Percentiles rank a stretch among this genome's conserved stretches.
Conservation (phyloP, 2,797 vertebrate genomes). For the Cuniculus paca region DNA sequence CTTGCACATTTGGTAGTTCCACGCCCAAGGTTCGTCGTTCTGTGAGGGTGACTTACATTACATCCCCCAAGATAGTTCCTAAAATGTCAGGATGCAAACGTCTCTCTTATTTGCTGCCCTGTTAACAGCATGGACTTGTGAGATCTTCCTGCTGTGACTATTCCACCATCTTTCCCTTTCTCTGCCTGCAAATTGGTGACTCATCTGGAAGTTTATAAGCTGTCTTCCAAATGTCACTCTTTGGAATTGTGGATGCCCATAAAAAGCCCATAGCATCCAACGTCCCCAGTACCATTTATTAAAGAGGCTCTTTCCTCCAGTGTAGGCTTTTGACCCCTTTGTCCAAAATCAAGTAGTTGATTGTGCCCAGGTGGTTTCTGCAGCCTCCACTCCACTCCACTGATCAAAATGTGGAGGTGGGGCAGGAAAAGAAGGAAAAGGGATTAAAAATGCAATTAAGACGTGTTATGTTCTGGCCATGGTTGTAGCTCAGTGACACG, state of each 20-base stretch:
- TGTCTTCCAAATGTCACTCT: background rate
- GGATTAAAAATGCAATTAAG: background rate
- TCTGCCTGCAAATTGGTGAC: conserved; percentile 26
- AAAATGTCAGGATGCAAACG: background rate
- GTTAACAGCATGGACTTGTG: background rate
- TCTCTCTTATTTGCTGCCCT: background rate
- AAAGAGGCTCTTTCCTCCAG: background rate
- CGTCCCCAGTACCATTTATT: background rate
- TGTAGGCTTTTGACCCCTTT: background rate
- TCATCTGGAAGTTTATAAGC: conserved; percentile 32
- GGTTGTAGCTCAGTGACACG: too few relatives aligned
- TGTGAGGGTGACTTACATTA: background rate
- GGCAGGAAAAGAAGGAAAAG: background rate
- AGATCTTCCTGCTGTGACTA: background rate
- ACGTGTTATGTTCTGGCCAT: too few relatives aligned
- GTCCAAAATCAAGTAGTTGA: background rate
- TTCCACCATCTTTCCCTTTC: background rate
- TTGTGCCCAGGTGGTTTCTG: background rate
- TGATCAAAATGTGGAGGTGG: background rate
- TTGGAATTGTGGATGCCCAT: background rate
- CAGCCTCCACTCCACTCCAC: too few relatives aligned
- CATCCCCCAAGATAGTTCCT: background rate
- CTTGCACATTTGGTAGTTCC: background rate
- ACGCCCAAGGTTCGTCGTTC: background rate
- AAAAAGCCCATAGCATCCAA: background rate